phyloP scores from a whole-genome alignment of 2,888 invertebrate genomes.

The Zele albiditarsus region DNA sequence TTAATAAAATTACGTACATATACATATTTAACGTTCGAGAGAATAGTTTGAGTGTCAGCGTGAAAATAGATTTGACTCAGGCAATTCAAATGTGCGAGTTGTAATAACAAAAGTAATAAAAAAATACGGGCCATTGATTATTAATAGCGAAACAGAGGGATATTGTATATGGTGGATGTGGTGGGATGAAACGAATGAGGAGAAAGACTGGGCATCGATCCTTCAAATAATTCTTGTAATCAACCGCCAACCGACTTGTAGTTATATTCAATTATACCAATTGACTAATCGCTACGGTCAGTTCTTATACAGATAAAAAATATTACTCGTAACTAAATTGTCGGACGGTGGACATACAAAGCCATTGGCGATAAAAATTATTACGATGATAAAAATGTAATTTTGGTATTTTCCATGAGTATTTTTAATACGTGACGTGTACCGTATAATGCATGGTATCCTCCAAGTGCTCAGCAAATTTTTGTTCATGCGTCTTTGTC shows the following conservation, averaged over 20 bases:
- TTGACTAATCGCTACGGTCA: not conserved
- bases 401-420: not conserved
- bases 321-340: not conserved
- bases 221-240: not conserved
- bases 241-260: not conserved
- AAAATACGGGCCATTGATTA: not conserved
- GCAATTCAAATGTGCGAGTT: not conserved
- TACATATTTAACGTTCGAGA: not conserved
- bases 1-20: not conserved
- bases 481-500: not conserved
- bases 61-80: constrained; percentile 13
- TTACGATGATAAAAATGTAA: not conserved
- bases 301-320: not conserved
- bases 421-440: not conserved
- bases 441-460: not conserved
- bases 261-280: not conserved
- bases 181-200: not conserved
- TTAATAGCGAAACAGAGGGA: not conserved
- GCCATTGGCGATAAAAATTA: not conserved
- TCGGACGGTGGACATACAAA: not conserved
- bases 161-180: not conserved
- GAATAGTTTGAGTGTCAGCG: not conserved
- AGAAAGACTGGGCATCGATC: not conserved
- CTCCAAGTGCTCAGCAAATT: not conserved
- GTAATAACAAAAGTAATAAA: not conserved